phyloP scores from a whole-genome alignment of 2,113 vertebrate genomes.

The Epinephelus fuscoguttatus region DNA sequence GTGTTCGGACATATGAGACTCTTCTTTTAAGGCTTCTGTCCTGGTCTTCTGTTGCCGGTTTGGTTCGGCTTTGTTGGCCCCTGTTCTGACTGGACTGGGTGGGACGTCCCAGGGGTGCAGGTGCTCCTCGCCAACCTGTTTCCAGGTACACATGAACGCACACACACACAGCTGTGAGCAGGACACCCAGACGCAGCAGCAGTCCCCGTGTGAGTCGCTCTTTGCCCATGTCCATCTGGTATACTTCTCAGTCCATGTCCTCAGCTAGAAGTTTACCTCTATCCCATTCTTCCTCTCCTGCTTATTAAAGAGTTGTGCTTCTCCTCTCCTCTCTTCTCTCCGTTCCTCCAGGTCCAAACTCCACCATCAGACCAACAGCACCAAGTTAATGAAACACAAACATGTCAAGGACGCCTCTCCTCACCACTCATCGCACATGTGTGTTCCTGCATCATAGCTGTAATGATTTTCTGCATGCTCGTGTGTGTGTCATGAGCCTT shows the following conservation, averaged over 20 bases:
- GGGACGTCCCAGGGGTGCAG: conserved; percentile 37
- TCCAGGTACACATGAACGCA: conserved; percentile 80
- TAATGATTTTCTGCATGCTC: not conserved
- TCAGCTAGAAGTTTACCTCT: conserved; percentile 27
- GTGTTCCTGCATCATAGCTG: conserved; percentile 23
- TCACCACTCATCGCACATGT: conserved; percentile 16
- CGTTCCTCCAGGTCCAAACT: conserved; percentile 33
- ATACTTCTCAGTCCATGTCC: conserved; percentile 41
- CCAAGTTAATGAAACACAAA: conserved; percentile 5
- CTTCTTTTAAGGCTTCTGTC: conserved; percentile 56
- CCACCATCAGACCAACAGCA: not conserved
- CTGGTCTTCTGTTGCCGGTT: conserved; percentile 2
- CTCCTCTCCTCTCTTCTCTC: not conserved
- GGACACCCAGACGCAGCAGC: conserved; percentile 67
- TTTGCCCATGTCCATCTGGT: conserved; percentile 59
- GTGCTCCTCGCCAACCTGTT: conserved; percentile 37
- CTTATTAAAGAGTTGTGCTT: not conserved
- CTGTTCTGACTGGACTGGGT: conserved; percentile 15
- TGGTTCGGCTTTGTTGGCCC: conserved; percentile 33
- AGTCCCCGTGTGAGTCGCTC: conserved; percentile 64
- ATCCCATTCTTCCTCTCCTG: conserved; percentile 47
- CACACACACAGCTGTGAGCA: conserved; percentile 70
- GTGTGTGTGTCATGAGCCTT: conserved; percentile 24
- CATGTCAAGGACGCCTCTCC: conserved; percentile 11
- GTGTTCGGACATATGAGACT: conserved; percentile 47